Conservation (phyloP, 2,797 vertebrate genomes). For the Fundulus diaphanus region DNA sequence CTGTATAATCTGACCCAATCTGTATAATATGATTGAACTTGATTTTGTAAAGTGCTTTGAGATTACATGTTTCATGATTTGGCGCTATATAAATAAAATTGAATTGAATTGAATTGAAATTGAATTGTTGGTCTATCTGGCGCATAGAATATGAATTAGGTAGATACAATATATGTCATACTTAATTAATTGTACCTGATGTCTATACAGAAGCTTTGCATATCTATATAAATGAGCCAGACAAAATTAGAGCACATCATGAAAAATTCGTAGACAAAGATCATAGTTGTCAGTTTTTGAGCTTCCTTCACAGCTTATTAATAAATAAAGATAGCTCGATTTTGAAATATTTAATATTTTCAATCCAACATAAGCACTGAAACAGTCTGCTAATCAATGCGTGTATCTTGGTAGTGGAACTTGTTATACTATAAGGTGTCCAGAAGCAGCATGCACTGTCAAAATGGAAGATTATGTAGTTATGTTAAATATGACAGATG, state of each 20-base stretch:
- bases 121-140: too few relatives aligned
- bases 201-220: not conserved
- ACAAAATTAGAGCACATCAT: conserved; percentile 13
- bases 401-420: conserved; percentile 29
- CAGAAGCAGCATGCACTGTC: conserved; percentile 16
- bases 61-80: too few relatives aligned
- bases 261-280: not conserved
- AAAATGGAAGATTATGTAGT: conserved; percentile 36
- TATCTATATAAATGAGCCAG: not conserved
- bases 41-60: too few relatives aligned
- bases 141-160: too few relatives aligned
- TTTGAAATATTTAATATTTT: conserved; percentile 16
- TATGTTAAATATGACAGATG: conserved; percentile 42
- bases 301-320: not conserved
- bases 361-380: conserved; percentile 13
- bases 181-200: not conserved
- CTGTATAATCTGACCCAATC: too few relatives aligned
- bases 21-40: too few relatives aligned
- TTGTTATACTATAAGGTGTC: conserved; percentile 26
- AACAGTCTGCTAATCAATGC: conserved; percentile 33
- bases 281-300: not conserved
- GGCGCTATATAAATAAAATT: too few relatives aligned
- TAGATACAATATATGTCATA: too few relatives aligned
- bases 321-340: not conserved
- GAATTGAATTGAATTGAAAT: too few relatives aligned